Evolutionary conservation across 2,113 vertebrate species (phyloP).

Genomic region (Lagopus leucura): DNA sequence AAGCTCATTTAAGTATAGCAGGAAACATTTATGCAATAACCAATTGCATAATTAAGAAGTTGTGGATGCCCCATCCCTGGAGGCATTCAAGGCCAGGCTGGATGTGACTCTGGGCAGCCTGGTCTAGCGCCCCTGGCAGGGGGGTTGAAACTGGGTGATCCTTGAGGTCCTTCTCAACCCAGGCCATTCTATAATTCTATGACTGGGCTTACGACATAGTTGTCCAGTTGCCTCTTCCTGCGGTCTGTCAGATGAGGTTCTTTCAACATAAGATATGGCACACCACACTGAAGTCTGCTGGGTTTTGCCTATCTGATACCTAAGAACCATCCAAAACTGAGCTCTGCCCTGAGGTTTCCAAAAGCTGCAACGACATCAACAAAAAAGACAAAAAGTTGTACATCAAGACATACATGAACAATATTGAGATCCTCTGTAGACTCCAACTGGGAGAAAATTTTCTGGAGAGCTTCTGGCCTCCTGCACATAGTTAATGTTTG

Average conservation of each 20-base stretch:
- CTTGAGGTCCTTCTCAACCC: too few species aligned
- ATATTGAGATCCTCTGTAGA: not conserved
- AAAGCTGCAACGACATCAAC: not conserved
- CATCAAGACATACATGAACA: not conserved
- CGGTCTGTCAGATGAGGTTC: not conserved
- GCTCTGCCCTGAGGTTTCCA: not conserved
- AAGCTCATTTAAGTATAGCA: not conserved
- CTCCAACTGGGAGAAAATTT: not conserved
- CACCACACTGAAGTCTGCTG: not conserved
- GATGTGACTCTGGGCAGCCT: too few species aligned
- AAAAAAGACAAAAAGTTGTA: not conserved
- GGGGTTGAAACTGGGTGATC: too few species aligned
- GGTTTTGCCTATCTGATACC: not conserved
- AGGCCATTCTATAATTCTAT: too few species aligned
- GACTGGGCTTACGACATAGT: not conserved
- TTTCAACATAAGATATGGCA: not conserved
- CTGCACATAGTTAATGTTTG: not conserved
- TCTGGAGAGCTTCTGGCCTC: not conserved
- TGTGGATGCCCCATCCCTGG: too few species aligned
- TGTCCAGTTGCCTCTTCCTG: not conserved
- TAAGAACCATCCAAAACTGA: not conserved
- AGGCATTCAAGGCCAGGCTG: too few species aligned
- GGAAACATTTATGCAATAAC: not conserved
- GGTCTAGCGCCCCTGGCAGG: too few species aligned
- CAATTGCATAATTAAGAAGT: not conserved